These are phyloP conservation scores for Sebastes iracundus DNA, from an alignment of 2,797 vertebrate genomes.

Conservation along the genomic window DNA sequence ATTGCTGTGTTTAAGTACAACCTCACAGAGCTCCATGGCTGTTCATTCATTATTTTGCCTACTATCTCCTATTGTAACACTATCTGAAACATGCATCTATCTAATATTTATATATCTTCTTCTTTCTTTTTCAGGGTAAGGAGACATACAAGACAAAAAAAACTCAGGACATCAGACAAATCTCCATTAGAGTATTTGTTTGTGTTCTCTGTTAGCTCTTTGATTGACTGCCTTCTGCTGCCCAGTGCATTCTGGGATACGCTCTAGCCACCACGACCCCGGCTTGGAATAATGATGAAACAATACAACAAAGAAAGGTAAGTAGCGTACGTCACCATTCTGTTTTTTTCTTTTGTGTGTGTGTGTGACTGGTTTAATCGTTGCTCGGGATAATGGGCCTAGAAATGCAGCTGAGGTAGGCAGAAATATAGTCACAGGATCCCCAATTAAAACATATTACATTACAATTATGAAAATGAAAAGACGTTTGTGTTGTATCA, in stretches of 20 bases:
- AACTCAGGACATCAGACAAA: background rate
- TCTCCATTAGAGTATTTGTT: background rate
- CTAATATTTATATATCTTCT: background rate
- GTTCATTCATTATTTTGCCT: background rate
- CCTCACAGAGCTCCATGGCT: no score
- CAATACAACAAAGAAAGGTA: constrained; percentile 4
- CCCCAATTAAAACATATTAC: constrained; percentile 66
- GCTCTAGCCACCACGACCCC: constrained; percentile 16
- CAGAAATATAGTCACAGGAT: constrained; percentile 51
- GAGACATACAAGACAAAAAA: background rate
- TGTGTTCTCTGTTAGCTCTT: background rate
- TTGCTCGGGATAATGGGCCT: constrained; percentile 9
- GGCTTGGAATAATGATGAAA: constrained; percentile 24
- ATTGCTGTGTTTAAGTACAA: no score
- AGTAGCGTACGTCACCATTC: background rate
- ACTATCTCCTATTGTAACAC: background rate
- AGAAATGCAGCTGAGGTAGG: constrained; percentile 19
- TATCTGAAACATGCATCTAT: background rate
- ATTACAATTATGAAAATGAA: constrained; percentile 78
- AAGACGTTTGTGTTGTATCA: constrained; percentile 80
- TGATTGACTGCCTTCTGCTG: constrained; percentile 35
- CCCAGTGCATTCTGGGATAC: constrained; percentile 38
- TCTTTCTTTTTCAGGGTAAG: background rate
- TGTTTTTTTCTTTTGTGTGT: background rate
- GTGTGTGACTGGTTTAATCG: background rate